Conservation (phyloP, 2,797 vertebrate genomes). For the Cheirogaleus major region DNA sequence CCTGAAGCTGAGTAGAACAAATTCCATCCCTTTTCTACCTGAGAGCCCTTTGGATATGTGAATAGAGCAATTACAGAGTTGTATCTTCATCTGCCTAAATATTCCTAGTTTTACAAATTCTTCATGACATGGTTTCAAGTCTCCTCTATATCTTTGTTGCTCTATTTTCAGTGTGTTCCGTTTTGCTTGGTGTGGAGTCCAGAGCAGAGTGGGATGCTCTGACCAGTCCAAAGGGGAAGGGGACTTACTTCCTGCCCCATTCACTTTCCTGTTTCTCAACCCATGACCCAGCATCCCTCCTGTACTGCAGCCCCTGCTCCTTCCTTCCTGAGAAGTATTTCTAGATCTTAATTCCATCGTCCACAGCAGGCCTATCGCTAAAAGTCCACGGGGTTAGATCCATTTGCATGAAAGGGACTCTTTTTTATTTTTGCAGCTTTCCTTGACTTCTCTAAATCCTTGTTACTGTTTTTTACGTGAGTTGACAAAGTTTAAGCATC, state of each 20-base stretch:
- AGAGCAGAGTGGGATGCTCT: neutral
- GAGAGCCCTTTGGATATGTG: neutral
- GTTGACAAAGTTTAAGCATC: neutral
- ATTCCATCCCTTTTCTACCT: neutral
- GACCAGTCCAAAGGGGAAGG: neutral
- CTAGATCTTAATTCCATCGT: neutral
- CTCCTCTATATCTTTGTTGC: neutral
- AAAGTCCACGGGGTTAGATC: neutral
- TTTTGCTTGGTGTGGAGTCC: neutral
- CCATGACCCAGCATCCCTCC: neutral
- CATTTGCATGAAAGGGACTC: neutral
- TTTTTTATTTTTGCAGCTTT: neutral
- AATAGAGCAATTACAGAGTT: neutral
- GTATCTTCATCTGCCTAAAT: neutral
- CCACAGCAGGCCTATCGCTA: neutral
- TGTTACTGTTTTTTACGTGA: neutral
- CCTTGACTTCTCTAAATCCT: neutral
- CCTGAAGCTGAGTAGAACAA: neutral
- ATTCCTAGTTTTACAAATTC: neutral
- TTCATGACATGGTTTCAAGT: neutral
- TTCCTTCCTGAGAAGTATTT: neutral
- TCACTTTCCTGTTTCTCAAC: neutral
- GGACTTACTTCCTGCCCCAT: fast-evolving
- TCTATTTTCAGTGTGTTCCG: neutral
- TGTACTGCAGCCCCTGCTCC: fast-evolving